Base-by-base conservation (phyloP, 2,888 invertebrate genomes). In the Ethmia dodecea region DNA sequence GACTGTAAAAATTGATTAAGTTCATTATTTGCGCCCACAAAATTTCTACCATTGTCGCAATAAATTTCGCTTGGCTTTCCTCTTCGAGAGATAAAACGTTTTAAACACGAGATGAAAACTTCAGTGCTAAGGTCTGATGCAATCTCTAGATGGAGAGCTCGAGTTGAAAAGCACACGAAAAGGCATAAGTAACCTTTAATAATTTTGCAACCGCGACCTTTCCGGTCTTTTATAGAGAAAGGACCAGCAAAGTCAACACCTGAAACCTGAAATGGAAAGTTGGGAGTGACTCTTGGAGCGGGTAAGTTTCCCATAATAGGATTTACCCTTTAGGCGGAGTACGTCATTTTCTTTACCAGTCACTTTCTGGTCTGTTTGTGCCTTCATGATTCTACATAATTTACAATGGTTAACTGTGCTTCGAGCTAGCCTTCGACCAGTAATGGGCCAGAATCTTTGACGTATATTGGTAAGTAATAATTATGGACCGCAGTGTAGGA, bases 221-320 rank as follows among this genome's bases (percentile, higher is more conserved):
- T 18, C 6, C 5, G 18, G 6, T 18, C 18, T 18, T 3, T 18
- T 5, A 18, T 18, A 4, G 6, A 5, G 6, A 5, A 18, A 6
- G 18, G 18, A 6, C 18, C 18, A 4, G 5, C 18, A 6, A 18
- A 18, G 18, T 18, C 18, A 18, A 6, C 18, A 4, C 5, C 18
- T 3, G 6, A 4, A 4, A 6, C 6, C 4, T 6, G 4, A 6
- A 18, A 18, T 3, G 18, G 18, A 6, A 18, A 18, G 6, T 18
- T 6, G 4, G 18, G 18, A 6, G 18, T 18, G 5, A 18, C 4
- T 5, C 18, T 3, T 18, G 4, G 18, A 18, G 18, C 4, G 6
- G 18, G 18, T 18, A 18, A 18, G 18, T 18, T 18, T 5, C 18
- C 18, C 18, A 18, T 18, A 5, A 18, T 18, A 6, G 38, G 40